Conservation (phyloP, 2,888 invertebrate genomes). For the Hypsopygia costalis region DNA sequence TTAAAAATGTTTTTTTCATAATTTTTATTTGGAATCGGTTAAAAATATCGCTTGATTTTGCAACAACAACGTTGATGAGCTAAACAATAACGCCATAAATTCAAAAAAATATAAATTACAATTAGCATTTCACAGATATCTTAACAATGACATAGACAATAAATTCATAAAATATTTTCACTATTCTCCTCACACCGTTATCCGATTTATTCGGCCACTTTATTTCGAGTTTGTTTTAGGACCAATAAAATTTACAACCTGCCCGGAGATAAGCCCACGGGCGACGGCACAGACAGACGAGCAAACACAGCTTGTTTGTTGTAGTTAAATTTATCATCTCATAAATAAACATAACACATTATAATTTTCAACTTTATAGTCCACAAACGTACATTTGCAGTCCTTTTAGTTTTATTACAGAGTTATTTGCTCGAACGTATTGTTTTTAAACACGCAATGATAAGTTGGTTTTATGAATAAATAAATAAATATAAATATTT, state of each 20-base stretch:
- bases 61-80: too few relatives aligned
- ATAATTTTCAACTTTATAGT: conserved; percentile 21
- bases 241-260: conserved; percentile 51
- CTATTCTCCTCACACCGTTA: conserved; percentile 16
- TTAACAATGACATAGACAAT: conserved; percentile 9
- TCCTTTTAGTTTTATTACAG: not conserved
- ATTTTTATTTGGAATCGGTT: too few relatives aligned
- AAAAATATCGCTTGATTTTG: too few relatives aligned
- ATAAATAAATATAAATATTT: too few relatives aligned
- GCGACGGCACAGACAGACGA: conserved; percentile 26
- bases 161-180: conserved; percentile 18
- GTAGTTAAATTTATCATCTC: conserved; percentile 48
- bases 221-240: conserved; percentile 46
- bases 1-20: too few relatives aligned
- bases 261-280: conserved; percentile 32
- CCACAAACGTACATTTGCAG: conserved; percentile 4
- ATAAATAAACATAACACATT: conserved; percentile 45
- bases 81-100: too few relatives aligned
- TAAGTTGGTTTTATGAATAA: too few relatives aligned
- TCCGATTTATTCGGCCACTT: conserved; percentile 37
- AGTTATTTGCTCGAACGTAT: not conserved
- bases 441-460: not conserved
- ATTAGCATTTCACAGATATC: not conserved
- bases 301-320: conserved; percentile 34
- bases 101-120: not conserved